Conservation (phyloP, 2,797 vertebrate species). For the Sebastes dallii region DNA sequence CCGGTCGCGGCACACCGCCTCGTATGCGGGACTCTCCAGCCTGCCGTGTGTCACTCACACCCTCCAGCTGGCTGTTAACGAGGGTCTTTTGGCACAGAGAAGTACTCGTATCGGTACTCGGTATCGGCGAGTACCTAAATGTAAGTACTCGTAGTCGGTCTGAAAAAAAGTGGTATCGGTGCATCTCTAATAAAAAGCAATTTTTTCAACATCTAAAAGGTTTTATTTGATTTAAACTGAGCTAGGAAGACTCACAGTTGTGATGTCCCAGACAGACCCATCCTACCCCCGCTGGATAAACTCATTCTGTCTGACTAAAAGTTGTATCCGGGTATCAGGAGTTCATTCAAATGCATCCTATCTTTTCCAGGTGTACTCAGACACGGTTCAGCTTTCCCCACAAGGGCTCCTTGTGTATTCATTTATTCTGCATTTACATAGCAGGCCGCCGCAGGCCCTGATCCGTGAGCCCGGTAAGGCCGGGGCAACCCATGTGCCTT, state of each 20-base stretch:
- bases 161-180: no score
- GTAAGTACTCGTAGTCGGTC: no score
- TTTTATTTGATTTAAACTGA: background rate
- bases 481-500: conserved; percentile 40
- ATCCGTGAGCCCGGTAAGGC: conserved; percentile 47
- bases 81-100: no score
- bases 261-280: background rate
- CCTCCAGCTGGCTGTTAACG: no score
- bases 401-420: conserved; percentile 62
- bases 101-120: no score
- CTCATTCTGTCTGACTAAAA: conserved; percentile 42
- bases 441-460: conserved; percentile 45
- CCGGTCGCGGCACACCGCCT: no score
- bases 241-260: background rate
- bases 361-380: conserved; percentile 66
- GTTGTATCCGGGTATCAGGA: conserved; percentile 34
- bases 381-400: conserved; percentile 49
- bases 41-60: no score
- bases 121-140: no score
- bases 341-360: conserved; percentile 51
- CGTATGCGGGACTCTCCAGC: no score
- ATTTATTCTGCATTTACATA: conserved; percentile 75
- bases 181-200: no score
- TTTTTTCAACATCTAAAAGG: background rate
- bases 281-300: conserved; percentile 9